phyloP scores from a whole-genome alignment of 2,113 vertebrate genomes.

The Cricetomys ansorgei region DNA sequence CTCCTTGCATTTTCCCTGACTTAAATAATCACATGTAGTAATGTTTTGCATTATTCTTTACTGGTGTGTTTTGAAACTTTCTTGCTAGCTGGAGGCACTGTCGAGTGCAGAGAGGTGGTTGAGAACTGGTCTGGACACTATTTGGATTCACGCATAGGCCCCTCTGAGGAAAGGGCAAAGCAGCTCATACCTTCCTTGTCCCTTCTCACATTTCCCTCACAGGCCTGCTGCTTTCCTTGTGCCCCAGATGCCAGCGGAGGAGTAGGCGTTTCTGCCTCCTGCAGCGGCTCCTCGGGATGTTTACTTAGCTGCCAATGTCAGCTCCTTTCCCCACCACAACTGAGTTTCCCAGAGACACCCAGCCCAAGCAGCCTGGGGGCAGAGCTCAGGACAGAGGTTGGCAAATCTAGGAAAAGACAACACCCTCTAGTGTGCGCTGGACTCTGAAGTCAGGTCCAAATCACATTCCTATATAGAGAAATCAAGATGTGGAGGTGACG shows the following conservation, averaged over 20 bases:
- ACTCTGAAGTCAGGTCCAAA: constrained; percentile 57
- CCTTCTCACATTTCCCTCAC: neutral
- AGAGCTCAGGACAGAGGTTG: neutral
- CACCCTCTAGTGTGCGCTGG: neutral
- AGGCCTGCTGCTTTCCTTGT: neutral
- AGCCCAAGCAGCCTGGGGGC: too few relatives aligned
- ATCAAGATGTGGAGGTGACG: constrained; percentile 64
- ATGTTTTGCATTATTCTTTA: neutral
- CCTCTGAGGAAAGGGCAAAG: neutral
- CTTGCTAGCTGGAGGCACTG: neutral
- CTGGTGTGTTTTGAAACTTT: neutral
- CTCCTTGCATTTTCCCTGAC: constrained; percentile 52
- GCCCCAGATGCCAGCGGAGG: neutral
- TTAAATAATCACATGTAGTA: constrained; percentile 58
- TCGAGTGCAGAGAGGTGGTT: neutral
- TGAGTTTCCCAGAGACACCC: neutral
- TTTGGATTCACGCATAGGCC: neutral
- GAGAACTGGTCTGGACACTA: neutral
- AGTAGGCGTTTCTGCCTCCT: neutral
- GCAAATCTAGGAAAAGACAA: neutral
- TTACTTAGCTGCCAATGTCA: neutral
- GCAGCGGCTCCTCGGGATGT: neutral
- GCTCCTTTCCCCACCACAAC: neutral
- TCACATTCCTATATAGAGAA: constrained; percentile 45
- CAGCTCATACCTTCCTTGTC: neutral